phyloP scores from a whole-genome alignment of 2,113 vertebrate species.

The Pheucticus melanocephalus region DNA sequence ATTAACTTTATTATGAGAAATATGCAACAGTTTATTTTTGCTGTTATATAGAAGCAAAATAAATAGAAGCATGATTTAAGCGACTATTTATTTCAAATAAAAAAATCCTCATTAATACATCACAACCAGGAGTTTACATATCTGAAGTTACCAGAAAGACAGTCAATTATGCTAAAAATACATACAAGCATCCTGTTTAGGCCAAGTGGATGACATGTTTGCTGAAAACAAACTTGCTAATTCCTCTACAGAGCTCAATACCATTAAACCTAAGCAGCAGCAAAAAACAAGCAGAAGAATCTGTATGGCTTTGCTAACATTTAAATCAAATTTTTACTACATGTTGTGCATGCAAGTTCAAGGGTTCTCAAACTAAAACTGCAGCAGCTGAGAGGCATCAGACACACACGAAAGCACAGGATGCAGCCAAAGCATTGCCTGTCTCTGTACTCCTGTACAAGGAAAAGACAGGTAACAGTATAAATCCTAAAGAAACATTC shows the following conservation, averaged over 20 bases:
- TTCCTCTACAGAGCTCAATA: not conserved
- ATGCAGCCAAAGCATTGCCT: not conserved
- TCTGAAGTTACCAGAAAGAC: not conserved
- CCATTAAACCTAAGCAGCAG: not conserved
- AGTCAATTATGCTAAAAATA: not conserved
- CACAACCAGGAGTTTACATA: not conserved
- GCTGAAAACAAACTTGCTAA: not conserved
- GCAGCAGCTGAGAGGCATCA: not conserved
- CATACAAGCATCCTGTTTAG: not conserved
- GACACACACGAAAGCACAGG: rapidly evolving
- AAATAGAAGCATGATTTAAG: not conserved
- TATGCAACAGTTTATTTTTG: not conserved
- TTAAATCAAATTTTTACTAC: not conserved
- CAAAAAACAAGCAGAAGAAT: not conserved
- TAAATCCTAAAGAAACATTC: not conserved
- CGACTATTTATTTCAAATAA: not conserved
- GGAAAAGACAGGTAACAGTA: not conserved
- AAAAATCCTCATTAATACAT: not conserved
- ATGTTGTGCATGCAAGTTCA: not conserved
- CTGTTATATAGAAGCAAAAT: not conserved
- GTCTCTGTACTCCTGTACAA: not conserved
- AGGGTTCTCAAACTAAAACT: not conserved
- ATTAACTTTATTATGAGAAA: not conserved
- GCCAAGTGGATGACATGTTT: not conserved
- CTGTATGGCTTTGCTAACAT: not conserved